Conservation (phyloP, 1,140 invertebrate genomes). For the Aphelenchoides fujianensis region DNA sequence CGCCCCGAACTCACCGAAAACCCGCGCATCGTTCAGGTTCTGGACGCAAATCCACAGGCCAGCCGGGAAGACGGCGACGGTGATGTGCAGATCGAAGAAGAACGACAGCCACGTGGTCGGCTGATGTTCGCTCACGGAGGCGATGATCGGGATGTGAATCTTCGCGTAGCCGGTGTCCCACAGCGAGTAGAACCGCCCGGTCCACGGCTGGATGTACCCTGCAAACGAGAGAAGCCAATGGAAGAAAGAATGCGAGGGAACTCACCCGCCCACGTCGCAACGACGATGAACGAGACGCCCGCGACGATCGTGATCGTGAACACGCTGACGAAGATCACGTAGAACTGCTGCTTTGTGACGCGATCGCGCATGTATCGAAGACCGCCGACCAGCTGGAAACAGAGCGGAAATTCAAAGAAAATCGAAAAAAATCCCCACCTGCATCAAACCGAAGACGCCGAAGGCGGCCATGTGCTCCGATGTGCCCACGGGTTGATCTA, state of each 20-base stretch:
- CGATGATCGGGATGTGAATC: conserved; percentile 99
- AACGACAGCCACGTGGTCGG: conserved; percentile 97
- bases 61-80: conserved; percentile 92
- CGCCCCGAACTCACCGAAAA: conserved; percentile 76
- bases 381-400: conserved; percentile 81
- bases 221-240: conserved; percentile 20
- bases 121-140: conserved; percentile 98
- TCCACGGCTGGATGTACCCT: conserved; percentile 86
- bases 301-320: conserved; percentile 73
- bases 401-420: too few species aligned
- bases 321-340: conserved; percentile 79
- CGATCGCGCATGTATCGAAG: conserved; percentile 85
- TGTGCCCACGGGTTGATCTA: conserved; percentile 97
- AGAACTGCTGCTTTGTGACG: conserved; percentile 84
- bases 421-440: conserved; percentile 77
- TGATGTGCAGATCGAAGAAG: conserved; percentile 98
- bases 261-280: conserved; percentile 77
- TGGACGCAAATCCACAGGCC: conserved; percentile 98
- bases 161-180: conserved; percentile 99
- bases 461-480: conserved; percentile 93
- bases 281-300: conserved; percentile 80
- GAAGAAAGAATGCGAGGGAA: too few species aligned
- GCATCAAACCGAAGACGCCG: conserved; percentile 90
- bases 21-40: conserved; percentile 92
- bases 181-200: conserved; percentile 95